Conservation (phyloP, 1,140 invertebrate species). For the Theocolax elegans region DNA sequence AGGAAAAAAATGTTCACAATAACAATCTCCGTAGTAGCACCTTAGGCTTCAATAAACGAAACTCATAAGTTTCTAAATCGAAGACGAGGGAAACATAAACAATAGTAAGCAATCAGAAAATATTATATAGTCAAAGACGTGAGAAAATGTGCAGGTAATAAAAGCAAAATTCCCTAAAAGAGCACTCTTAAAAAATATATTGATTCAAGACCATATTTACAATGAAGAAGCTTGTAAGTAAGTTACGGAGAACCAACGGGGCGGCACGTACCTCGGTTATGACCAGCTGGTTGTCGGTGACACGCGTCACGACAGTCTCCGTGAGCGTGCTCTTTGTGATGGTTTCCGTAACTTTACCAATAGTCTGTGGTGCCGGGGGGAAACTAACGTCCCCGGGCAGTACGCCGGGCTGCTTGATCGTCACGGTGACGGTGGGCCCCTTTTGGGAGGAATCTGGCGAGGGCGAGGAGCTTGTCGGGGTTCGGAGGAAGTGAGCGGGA, state of each 20-base stretch:
- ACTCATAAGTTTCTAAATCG: too few species aligned
- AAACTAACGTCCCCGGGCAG: slow-evolving; percentile 72
- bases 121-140: too few species aligned
- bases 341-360: slow-evolving; percentile 89
- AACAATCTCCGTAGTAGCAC: too few species aligned
- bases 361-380: slow-evolving; percentile 82
- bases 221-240: slow-evolving; percentile 37
- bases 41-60: too few species aligned
- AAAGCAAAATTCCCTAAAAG: neutral
- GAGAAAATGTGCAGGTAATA: too few species aligned
- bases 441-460: slow-evolving; percentile 61
- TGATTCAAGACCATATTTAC: slow-evolving; percentile 33
- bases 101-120: neutral
- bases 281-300: slow-evolving; percentile 90
- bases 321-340: slow-evolving; percentile 94
- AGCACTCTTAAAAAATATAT: slow-evolving; percentile 30
- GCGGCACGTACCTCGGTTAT: slow-evolving; percentile 83
- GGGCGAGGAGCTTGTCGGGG: slow-evolving; percentile 68
- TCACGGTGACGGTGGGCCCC: slow-evolving; percentile 74
- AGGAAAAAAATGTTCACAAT: neutral
- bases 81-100: neutral
- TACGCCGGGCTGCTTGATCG: slow-evolving; percentile 77
- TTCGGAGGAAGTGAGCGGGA: slow-evolving; percentile 84
- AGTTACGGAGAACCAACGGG: slow-evolving; percentile 50
- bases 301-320: slow-evolving; percentile 90